Evolutionary conservation across 2,113 vertebrate species (phyloP).

Genomic region (Beaufortia kweichowensis): DNA sequence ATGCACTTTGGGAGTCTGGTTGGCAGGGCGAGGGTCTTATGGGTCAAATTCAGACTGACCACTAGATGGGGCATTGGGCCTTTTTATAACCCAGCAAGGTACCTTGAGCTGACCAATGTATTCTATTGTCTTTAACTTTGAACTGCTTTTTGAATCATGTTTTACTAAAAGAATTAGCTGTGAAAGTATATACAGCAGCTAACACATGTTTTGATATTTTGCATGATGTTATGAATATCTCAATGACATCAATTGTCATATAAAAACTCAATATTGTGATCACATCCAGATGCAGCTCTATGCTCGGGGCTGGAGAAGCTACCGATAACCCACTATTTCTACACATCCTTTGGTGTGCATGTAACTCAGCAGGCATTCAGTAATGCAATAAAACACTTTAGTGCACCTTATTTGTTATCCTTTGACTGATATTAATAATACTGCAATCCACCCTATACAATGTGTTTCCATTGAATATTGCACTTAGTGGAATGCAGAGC

Average conservation of each 20-base stretch:
- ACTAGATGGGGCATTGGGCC: slow-evolving; percentile 65
- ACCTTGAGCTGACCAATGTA: background rate
- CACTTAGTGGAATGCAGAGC: no score
- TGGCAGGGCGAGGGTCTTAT: slow-evolving; percentile 12
- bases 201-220: background rate
- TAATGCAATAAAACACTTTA: no score
- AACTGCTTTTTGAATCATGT: background rate
- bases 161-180: background rate
- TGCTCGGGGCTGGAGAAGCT: no score
- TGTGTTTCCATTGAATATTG: no score
- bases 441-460: no score
- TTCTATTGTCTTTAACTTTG: background rate
- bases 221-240: background rate
- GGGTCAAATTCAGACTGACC: slow-evolving; percentile 52
- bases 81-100: slow-evolving; percentile 19
- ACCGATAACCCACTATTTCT: no score
- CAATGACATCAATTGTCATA: background rate
- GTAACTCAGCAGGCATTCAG: no score
- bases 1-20: background rate
- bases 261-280: background rate
- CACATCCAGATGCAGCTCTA: background rate
- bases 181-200: background rate
- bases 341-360: no score
- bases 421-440: no score
- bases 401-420: no score